These are phyloP conservation scores for Amblyopsis hoosieri DNA, from an alignment of 2,797 vertebrate species.

Conservation along the genomic window DNA sequence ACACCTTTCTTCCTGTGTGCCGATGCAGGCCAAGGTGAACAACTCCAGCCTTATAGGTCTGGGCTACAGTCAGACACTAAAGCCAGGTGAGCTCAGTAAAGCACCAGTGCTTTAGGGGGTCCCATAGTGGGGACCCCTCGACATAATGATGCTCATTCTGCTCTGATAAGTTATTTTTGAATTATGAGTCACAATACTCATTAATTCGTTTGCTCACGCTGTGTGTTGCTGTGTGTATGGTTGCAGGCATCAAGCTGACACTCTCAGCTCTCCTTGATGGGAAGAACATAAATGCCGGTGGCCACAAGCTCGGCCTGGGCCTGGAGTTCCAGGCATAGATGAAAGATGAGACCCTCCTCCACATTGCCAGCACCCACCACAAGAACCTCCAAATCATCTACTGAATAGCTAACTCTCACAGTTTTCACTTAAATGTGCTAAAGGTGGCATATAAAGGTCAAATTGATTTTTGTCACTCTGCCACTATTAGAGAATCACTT, in stretches of 20 bases:
- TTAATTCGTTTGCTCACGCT: not conserved
- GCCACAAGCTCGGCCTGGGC: conserved; percentile 95
- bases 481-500: conserved; percentile 72
- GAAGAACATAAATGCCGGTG: conserved; percentile 95
- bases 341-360: conserved; percentile 42
- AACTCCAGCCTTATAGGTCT: conserved; percentile 97
- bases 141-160: too few species aligned
- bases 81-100: conserved; percentile 84
- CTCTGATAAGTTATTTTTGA: too few species aligned
- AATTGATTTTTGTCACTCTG: conserved; percentile 56
- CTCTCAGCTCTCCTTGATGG: conserved; percentile 95
- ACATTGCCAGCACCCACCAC: conserved; percentile 56
- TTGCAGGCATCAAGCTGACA: conserved; percentile 91
- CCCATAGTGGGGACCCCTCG: too few species aligned
- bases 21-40: conserved; percentile 93
- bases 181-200: too few species aligned
- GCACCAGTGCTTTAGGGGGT: too few species aligned
- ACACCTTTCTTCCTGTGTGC: conserved; percentile 3
- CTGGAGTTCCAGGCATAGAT: conserved; percentile 94
- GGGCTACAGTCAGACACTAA: conserved; percentile 96
- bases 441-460: conserved; percentile 68
- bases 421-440: conserved; percentile 80
- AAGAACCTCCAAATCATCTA: conserved; percentile 71
- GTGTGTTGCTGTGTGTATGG: conserved; percentile 6
- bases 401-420: conserved; percentile 85